Conservation (phyloP, 2,888 invertebrate genomes). For the Agonopterix arenella region DNA sequence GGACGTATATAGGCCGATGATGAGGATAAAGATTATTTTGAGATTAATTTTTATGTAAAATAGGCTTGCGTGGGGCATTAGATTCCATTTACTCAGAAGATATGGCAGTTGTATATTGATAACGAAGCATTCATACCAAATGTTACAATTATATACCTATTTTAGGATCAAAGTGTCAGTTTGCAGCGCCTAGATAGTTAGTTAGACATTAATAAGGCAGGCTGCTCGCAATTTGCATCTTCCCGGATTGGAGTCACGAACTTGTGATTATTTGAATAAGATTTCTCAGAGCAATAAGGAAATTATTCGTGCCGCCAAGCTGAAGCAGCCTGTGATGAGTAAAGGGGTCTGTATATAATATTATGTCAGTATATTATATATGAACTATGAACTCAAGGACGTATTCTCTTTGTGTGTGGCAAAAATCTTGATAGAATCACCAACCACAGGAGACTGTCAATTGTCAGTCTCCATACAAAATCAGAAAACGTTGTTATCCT, state of each 20-base stretch:
- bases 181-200: slow-evolving; percentile 27
- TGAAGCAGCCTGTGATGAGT: neutral
- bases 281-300: slow-evolving; percentile 52
- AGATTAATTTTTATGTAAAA: no score
- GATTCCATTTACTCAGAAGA: no score
- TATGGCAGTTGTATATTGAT: no score
- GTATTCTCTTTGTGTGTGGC: neutral
- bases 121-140: no score
- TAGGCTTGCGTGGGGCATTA: no score
- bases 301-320: slow-evolving; percentile 47
- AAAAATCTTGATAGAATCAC: neutral
- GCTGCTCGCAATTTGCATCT: slow-evolving; percentile 62
- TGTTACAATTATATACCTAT: neutral
- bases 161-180: slow-evolving; percentile 20
- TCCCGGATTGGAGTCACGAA: slow-evolving; percentile 53
- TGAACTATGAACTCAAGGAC: neutral
- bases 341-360: neutral
- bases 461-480: no score
- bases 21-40: no score
- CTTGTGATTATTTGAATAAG: slow-evolving; percentile 65
- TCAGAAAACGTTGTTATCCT: no score
- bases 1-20: no score
- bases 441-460: no score
- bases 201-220: slow-evolving; percentile 42
- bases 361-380: no score